Evolutionary conservation across 2,113 vertebrate genomes (phyloP).

Genomic region (Pseudolaguvia tuberculata): DNA sequence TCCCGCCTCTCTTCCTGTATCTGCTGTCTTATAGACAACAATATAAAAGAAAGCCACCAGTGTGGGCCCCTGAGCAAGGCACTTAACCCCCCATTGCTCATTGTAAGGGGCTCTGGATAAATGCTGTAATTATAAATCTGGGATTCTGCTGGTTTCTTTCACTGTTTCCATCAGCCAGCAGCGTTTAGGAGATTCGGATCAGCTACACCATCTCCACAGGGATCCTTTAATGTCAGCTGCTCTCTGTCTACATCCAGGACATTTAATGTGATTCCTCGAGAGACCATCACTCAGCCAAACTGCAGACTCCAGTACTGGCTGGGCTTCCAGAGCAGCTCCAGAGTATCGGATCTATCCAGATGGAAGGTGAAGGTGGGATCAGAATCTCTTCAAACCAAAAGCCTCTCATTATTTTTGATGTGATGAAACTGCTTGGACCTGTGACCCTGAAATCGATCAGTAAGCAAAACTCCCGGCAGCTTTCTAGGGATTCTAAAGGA

Average conservation of each 20-base stretch:
- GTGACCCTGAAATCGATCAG: not conserved
- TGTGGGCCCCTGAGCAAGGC: no score
- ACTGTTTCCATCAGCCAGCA: not conserved
- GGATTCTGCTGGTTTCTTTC: no score
- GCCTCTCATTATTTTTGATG: not conserved
- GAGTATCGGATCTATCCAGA: conserved; percentile 42
- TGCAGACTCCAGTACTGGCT: conserved; percentile 37
- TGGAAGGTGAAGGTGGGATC: no score
- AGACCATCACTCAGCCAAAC: conserved; percentile 1
- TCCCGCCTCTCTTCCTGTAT: no score
- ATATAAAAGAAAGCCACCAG: no score
- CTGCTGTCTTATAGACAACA: no score
- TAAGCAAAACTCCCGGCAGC: not conserved
- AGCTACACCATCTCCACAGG: conserved; percentile 13
- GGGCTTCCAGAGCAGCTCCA: conserved; percentile 23
- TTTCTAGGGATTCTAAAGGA: not conserved
- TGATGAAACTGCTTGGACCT: not conserved
- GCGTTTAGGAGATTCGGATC: not conserved
- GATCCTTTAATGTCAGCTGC: conserved; percentile 5
- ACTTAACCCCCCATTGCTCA: no score
- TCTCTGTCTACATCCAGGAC: conserved; percentile 17
- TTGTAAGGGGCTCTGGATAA: no score
- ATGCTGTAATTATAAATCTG: no score
- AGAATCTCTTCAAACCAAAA: no score
- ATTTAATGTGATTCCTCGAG: conserved; percentile 8